Base-by-base conservation (phyloP, 2,888 invertebrate genomes). In the Aspidiotus destructor region DNA sequence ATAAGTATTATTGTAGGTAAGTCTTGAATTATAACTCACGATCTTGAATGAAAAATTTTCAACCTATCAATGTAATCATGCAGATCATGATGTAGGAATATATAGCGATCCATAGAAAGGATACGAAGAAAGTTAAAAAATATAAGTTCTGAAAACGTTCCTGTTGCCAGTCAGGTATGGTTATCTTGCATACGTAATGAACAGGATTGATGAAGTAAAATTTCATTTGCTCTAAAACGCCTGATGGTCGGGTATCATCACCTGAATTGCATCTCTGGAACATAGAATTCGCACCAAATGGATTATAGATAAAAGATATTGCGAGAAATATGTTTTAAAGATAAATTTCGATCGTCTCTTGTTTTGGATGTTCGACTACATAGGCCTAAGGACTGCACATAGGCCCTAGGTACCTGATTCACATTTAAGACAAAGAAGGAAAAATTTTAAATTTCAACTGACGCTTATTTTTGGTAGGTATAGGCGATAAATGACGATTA, bases 31-130 rank as follows among this genome's bases (percentile, higher is more conserved):
- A 28, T 58, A 11, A 16, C 17, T n/a, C 17, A 9, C n/a, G 2
- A 58, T 7, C 13, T 13, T 28, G 7, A 28, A 17, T 8, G 7
- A 58, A 58, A 16, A 1, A 54, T 54, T 54, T n/a, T 55, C 8
- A 77, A 89, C 92, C 96, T 76, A 95, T 92, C 62, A 94, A 85
- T 60, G 95, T 90, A 73, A 96, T 95, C 95, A 96, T 96, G 96
- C 96, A 97, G 73, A 93, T 94, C 92, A 97, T 93, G 76, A 96
- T 85, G 80, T 96, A 97, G 6, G 95, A 95, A 80, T 93, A 93
- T 77, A 92, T 16, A 16, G 93, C 92, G 75, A 97, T 93, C 95
- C 96, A 97, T 55, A 93, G 81, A 88, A 96, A 91, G 70, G 93
- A 92, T 75, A 95, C 84, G 74, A 89, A 79, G 80, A 96, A 96